phyloP scores from a whole-genome alignment of 2,113 vertebrate species.

The Podilymbus podiceps region DNA sequence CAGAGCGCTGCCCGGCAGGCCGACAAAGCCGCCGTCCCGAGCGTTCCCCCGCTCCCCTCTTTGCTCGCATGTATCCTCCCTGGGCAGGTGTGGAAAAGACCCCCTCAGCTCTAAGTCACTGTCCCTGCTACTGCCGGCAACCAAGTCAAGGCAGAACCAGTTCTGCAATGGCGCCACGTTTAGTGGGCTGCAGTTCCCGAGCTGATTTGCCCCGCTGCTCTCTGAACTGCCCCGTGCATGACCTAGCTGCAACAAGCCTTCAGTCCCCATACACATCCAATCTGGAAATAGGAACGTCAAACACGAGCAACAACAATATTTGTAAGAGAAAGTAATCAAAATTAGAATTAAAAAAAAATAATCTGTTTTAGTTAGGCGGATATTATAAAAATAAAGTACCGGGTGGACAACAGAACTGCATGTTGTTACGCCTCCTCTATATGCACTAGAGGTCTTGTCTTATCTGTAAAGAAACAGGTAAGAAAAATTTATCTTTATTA shows the following conservation, averaged over 20 bases:
- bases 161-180: not conserved
- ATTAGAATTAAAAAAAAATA: not conserved
- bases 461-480: not conserved
- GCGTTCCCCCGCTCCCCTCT: fast-evolving
- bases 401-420: not conserved
- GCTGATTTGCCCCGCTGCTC: not conserved
- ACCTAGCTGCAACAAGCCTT: not conserved
- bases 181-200: not conserved
- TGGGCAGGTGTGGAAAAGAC: not conserved
- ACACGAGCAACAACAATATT: not conserved
- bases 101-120: fast-evolving
- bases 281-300: not conserved
- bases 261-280: not conserved
- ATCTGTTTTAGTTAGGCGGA: not conserved
- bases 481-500: not conserved
- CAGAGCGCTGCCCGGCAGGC: fast-evolving
- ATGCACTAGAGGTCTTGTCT: not conserved
- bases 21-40: fast-evolving
- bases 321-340: not conserved
- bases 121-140: not conserved
- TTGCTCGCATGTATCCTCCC: not conserved
- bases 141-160: no score
- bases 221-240: not conserved
- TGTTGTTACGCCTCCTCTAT: not conserved
- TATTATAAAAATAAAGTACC: not conserved